Evolutionary conservation across 2,797 vertebrate genomes (phyloP).

Genomic region (Phrynocephalus guinanensis): DNA sequence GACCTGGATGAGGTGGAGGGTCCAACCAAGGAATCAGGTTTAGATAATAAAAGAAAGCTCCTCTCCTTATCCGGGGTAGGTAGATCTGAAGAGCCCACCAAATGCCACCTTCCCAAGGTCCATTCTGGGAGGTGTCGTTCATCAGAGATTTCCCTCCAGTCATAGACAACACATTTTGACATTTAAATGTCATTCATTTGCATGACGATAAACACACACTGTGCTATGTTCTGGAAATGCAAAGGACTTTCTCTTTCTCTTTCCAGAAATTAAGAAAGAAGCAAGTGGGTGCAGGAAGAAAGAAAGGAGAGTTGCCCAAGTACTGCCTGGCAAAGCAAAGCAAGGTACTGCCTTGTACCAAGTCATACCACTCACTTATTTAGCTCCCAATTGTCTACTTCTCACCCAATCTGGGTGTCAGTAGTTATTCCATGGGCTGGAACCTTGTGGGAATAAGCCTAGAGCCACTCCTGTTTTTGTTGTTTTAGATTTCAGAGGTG

Average conservation of each 20-base stretch:
- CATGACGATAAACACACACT: background rate
- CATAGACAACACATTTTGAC: slow-evolving; percentile 14
- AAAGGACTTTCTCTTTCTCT: background rate
- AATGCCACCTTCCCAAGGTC: background rate
- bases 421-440: background rate
- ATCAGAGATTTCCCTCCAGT: slow-evolving; percentile 3
- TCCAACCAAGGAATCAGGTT: background rate
- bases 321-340: background rate
- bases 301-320: background rate
- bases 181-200: slow-evolving; percentile 36
- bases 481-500: too few species aligned
- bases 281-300: background rate
- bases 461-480: too few species aligned
- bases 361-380: too few species aligned
- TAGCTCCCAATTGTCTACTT: background rate
- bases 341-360: background rate
- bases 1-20: background rate
- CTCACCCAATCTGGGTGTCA: background rate
- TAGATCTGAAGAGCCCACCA: background rate
- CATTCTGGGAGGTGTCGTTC: background rate
- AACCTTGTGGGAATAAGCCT: background rate
- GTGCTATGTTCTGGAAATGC: background rate
- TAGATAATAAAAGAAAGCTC: too few species aligned
- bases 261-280: background rate
- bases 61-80: background rate